These are phyloP conservation scores for Puffinus mauretanicus DNA, from an alignment of 2,113 vertebrate species.

Conservation along the genomic window DNA sequence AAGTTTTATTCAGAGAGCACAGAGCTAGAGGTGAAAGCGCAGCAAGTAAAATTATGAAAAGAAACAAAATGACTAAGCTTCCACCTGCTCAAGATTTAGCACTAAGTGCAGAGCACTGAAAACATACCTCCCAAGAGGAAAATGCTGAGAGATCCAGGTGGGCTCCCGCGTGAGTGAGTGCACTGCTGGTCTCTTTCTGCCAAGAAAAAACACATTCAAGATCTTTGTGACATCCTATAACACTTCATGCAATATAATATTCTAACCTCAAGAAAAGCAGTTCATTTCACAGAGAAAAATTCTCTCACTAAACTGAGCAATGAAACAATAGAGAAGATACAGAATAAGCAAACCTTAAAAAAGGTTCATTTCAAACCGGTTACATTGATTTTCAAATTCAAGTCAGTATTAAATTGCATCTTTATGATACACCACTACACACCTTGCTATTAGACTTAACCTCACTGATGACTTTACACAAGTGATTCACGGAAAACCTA, in stretches of 20 bases:
- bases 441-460: not conserved
- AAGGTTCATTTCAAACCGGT: rapidly evolving
- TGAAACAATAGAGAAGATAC: rapidly evolving
- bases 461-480: not conserved
- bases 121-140: slow-evolving; percentile 94
- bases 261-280: not conserved
- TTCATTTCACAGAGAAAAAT: not conserved
- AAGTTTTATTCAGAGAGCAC: not conserved
- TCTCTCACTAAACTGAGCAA: not conserved
- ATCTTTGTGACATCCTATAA: not conserved
- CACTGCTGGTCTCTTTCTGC: slow-evolving; percentile 98
- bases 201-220: not conserved
- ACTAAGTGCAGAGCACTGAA: not conserved
- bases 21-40: not conserved
- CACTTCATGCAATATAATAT: not conserved
- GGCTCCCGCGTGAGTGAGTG: slow-evolving; percentile 93
- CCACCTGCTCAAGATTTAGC: not conserved
- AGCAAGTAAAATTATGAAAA: not conserved
- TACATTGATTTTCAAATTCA: not conserved
- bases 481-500: rapidly evolving
- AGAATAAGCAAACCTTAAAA: not conserved
- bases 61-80: not conserved
- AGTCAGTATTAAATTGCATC: not conserved
- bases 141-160: slow-evolving; percentile 98
- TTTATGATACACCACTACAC: not conserved